These are phyloP conservation scores for Malaclemys terrapin DNA, from an alignment of 2,113 vertebrate species.

Conservation along the genomic window DNA sequence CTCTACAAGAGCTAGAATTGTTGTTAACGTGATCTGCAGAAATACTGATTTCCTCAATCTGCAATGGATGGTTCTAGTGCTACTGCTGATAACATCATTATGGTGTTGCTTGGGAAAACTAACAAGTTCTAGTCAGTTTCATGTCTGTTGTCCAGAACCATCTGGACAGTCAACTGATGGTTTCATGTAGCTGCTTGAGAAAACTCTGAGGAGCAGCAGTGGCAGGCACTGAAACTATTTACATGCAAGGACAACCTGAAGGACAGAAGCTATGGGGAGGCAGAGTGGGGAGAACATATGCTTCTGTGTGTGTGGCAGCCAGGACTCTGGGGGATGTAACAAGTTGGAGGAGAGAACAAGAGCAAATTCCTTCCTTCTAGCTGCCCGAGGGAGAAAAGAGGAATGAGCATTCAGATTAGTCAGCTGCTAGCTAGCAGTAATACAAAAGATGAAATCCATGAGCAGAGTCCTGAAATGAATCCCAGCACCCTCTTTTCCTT, in stretches of 20 bases:
- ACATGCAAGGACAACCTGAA: background rate
- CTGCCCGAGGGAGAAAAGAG: background rate
- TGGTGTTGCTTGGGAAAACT: background rate
- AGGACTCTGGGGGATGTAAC: too few relatives aligned
- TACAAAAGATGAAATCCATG: background rate
- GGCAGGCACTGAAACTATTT: background rate
- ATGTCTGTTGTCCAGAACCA: background rate
- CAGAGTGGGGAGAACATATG: background rate
- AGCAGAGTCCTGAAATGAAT: background rate
- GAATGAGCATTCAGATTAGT: background rate
- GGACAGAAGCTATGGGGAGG: background rate
- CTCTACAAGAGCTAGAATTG: background rate
- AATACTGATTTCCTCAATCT: background rate
- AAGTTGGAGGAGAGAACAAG: background rate
- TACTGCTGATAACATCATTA: background rate
- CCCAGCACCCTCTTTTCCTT: background rate
- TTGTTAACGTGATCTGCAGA: background rate
- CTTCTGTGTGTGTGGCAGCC: background rate
- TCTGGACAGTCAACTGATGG: background rate
- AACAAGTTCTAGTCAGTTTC: fast-evolving
- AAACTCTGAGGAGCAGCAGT: background rate
- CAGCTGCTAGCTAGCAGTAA: background rate
- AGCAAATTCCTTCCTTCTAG: background rate
- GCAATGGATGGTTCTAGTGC: background rate
- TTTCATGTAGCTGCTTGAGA: background rate